These are phyloP conservation scores for Clarias fuscus DNA, from an alignment of 2,797 vertebrate species.

Conservation along the genomic window DNA sequence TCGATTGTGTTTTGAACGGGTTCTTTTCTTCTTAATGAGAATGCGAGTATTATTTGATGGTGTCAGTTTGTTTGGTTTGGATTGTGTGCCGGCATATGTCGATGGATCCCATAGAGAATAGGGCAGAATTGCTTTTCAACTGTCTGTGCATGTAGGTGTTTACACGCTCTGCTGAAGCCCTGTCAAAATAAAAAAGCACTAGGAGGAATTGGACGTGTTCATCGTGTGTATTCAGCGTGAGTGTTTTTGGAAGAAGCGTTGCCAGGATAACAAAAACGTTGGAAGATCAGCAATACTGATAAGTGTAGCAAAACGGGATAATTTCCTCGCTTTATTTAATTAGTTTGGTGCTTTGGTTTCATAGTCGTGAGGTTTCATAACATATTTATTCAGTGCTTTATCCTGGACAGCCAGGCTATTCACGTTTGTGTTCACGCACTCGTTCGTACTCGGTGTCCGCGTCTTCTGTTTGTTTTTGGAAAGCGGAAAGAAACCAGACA, in stretches of 20 bases:
- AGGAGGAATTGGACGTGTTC: slow-evolving; percentile 24
- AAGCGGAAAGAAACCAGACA: background rate
- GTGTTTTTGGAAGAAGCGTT: background rate
- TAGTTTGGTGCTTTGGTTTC: too few species aligned
- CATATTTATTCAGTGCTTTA: background rate
- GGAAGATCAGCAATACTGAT: background rate
- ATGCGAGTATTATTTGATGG: slow-evolving; percentile 3
- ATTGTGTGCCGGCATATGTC: slow-evolving; percentile 8
- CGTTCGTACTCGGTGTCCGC: background rate
- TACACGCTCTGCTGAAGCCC: slow-evolving; percentile 34
- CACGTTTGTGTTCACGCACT: background rate
- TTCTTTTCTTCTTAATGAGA: background rate
- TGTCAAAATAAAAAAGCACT: slow-evolving; percentile 34
- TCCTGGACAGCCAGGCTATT: background rate
- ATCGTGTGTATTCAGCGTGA: background rate
- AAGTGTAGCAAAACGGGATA: background rate
- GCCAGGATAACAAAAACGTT: background rate
- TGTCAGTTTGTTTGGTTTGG: slow-evolving; percentile 4
- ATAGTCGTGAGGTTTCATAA: background rate
- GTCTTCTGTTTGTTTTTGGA: background rate
- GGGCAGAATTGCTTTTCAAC: slow-evolving; percentile 8
- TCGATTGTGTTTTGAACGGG: background rate
- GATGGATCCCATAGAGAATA: slow-evolving; percentile 12
- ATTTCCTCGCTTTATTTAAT: background rate
- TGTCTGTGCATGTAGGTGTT: slow-evolving; percentile 30